Evolutionary conservation across 2,113 vertebrate species (phyloP), one percentile per base, ranked within the genome.

Genomic region (Rhizomys pruinosus): DNA sequence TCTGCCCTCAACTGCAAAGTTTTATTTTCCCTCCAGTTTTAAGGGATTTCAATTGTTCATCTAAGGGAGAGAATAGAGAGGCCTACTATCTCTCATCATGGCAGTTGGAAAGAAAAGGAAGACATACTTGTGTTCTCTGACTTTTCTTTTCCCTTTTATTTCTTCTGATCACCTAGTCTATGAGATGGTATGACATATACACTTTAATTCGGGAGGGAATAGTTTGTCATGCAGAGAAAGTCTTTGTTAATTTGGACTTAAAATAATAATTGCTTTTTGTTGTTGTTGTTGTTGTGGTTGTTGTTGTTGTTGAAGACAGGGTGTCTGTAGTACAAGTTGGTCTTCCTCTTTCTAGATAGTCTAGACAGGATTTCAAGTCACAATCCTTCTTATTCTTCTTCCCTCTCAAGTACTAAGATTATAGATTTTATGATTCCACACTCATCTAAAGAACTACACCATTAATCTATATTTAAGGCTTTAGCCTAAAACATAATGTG

Each of bases 371-470:
- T 19, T 84, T 66, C 39, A 32, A 11, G 4, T 66, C 42, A 23
- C 1, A 47, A 19, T 34, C 20, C 20, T 34, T 68, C 13, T 52
- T 3, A 12, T 4, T 15, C 0, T 52, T 3, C 22, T 4, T 15
- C 0, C 19, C 17, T 66, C 17, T 34, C 61, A 20, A 15, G 20
- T 15, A 6, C 19, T 84, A 17, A 20, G 32, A 52, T 47, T 44
- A 22, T 6, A 68, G 32, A 3, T 1, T 17, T n/a, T 19, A n/a
- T n/a, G 34, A 25, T 42, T n/a, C 13, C 23, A 23, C 4, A 13
- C 32, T 52, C 17, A 55, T 12, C 6, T 87, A 73, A 80, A 74
- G 16, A 27, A 90, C 37, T 78, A 69, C 7, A 78, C 42, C 27
- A 47, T 44, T 37, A 82, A 66, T 13, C 1, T 84, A 47, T 4